Evolutionary conservation across 1,140 invertebrate genomes (phyloP).

Genomic region (Argopecten irradians): DNA sequence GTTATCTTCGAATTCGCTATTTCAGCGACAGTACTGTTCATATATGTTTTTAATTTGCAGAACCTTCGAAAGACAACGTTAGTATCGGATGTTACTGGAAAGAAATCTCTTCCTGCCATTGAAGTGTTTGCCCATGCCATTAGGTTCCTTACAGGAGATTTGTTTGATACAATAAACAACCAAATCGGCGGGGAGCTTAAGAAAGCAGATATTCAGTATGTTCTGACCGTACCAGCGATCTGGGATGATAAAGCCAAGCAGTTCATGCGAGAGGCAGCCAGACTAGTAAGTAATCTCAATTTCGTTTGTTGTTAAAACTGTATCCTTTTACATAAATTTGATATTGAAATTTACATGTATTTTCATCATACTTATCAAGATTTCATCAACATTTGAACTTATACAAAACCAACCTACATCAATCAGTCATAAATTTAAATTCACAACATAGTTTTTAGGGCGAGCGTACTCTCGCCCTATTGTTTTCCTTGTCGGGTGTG

Average conservation of each 20-base stretch:
- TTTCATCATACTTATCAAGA: no score
- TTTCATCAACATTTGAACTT: no score
- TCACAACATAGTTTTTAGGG: no score
- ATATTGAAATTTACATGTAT: no score
- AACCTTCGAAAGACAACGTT: slow-evolving; percentile 9
- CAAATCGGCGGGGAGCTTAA: not conserved
- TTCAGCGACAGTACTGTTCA: not conserved
- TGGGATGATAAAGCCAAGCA: slow-evolving; percentile 52
- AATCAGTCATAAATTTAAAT: no score
- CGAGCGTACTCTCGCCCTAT: no score
- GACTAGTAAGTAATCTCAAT: slow-evolving; percentile 28
- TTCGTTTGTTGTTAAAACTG: no score
- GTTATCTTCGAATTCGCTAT: no score
- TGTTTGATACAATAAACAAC: slow-evolving; percentile 30
- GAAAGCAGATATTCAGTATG: slow-evolving; percentile 40
- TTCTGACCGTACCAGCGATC: slow-evolving; percentile 46
- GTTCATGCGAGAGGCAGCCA: slow-evolving; percentile 50
- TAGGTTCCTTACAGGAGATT: slow-evolving; percentile 35
- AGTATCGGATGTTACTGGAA: slow-evolving; percentile 25
- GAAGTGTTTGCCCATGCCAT: slow-evolving; percentile 44
- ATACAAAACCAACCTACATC: no score
- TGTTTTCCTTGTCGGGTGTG: no score
- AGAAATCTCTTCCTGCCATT: slow-evolving; percentile 38
- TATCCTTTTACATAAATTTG: no score
- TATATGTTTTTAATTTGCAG: not conserved